Conservation (phyloP, 2,797 vertebrate species). For the Megaceryle alcyon region DNA sequence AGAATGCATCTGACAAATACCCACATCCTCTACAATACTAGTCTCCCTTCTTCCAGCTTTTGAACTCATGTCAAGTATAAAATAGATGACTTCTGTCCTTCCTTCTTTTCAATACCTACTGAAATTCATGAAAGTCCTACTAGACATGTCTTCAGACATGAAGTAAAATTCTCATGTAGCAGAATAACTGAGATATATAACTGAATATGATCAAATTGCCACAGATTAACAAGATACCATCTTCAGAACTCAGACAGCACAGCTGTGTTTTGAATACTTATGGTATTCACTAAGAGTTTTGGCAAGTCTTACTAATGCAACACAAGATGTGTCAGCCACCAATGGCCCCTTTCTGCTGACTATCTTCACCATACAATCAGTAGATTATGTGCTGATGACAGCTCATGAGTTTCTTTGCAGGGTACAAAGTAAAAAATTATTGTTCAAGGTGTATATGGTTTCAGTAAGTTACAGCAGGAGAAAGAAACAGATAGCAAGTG, state of each 20-base stretch:
- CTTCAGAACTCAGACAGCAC: background rate
- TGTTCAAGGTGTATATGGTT: background rate
- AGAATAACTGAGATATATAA: background rate
- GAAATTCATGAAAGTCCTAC: background rate
- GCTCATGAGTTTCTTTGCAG: background rate
- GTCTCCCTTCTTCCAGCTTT: background rate
- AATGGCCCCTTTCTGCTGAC: background rate
- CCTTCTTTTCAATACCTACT: background rate
- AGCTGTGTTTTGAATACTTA: background rate
- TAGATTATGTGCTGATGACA: background rate
- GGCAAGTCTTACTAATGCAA: background rate
- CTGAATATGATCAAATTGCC: background rate
- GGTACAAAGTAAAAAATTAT: background rate
- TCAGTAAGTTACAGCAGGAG: background rate
- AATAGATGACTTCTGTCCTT: background rate
- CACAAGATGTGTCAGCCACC: background rate
- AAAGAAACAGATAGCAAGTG: background rate
- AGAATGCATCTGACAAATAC: background rate
- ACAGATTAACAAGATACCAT: background rate
- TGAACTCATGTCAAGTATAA: background rate
- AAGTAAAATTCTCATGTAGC: background rate
- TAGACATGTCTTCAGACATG: background rate
- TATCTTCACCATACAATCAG: background rate
- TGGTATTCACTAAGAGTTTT: background rate
- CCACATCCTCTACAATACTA: background rate